phyloP scores from a whole-genome alignment of 2,888 invertebrate genomes.

The Lepidochrysops patricia region DNA sequence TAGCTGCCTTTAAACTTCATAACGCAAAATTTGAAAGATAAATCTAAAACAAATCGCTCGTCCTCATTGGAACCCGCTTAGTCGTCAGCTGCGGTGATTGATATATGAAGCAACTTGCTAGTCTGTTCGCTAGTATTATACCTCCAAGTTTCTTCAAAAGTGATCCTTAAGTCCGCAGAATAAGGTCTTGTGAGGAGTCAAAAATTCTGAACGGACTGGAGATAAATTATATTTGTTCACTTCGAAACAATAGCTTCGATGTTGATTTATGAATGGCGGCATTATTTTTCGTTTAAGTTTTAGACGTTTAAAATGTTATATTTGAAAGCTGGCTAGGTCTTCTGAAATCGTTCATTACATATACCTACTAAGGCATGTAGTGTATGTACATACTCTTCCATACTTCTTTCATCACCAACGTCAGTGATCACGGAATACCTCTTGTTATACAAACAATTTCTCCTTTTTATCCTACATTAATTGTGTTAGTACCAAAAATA shows the following conservation, averaged over 20 bases:
- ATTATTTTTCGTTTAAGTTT: neutral
- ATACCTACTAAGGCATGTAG: no score
- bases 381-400: neutral
- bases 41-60: neutral
- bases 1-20: neutral
- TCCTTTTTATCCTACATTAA: no score
- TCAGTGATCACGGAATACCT: no score
- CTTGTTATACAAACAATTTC: no score
- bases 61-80: neutral
- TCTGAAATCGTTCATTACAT: no score
- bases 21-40: neutral
- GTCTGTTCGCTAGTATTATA: no score
- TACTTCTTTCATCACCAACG: no score
- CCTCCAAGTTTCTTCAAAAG: no score
- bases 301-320: neutral
- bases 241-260: neutral
- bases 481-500: no score
- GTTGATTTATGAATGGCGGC: neutral
- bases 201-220: neutral
- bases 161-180: no score
- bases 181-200: no score
- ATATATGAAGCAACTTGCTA: neutral
- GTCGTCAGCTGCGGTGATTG: neutral
- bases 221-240: slow-evolving; percentile 1
- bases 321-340: no score